Conservation (phyloP, 2,113 vertebrate genomes). For the Mirounga angustirostris region DNA sequence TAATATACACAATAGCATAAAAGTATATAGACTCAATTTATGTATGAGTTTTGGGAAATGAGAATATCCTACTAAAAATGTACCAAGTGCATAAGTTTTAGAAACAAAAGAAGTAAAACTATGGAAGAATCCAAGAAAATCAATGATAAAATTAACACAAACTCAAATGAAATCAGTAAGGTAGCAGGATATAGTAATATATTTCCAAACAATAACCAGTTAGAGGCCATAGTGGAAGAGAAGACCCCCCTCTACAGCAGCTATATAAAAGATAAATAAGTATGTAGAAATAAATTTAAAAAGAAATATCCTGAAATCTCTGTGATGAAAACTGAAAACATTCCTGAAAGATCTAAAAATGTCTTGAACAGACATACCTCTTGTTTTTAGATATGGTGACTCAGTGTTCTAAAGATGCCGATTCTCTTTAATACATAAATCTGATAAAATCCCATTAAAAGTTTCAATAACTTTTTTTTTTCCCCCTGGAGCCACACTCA, state of each 20-base stretch:
- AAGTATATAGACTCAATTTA: background rate
- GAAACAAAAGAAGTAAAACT: background rate
- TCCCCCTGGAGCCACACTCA: background rate
- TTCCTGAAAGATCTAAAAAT: background rate
- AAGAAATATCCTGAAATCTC: background rate
- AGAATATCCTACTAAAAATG: background rate
- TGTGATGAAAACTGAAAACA: background rate
- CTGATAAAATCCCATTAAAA: background rate
- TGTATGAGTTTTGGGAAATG: conserved; percentile 2
- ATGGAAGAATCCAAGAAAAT: background rate
- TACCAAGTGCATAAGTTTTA: background rate
- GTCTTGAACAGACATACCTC: background rate
- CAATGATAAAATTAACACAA: background rate
- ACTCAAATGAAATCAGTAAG: background rate
- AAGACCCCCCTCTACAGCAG: background rate
- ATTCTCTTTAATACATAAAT: background rate
- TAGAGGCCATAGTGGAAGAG: background rate
- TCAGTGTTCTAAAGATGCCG: background rate
- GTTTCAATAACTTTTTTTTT: background rate
- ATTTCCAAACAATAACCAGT: background rate
- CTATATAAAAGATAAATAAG: background rate
- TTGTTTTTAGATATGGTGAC: background rate
- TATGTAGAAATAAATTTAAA: background rate
- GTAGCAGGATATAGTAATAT: background rate
- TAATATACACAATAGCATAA: background rate